Evolutionary conservation across 2,113 vertebrate species (phyloP).

Genomic region (Tachysurus fulvidraco): DNA sequence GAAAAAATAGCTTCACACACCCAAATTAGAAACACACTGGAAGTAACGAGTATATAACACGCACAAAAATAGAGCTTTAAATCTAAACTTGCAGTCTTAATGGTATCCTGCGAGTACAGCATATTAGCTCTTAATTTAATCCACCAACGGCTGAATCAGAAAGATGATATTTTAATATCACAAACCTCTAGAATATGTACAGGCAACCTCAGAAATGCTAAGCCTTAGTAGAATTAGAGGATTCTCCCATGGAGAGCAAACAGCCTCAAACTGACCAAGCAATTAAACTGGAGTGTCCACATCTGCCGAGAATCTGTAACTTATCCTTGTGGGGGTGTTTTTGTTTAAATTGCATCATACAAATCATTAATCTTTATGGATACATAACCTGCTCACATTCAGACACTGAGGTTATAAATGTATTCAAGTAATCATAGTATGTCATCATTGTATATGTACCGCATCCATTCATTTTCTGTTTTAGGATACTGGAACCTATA

Average conservation of each 20-base stretch:
- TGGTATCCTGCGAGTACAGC: constrained; percentile 11
- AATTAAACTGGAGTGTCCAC: constrained; percentile 38
- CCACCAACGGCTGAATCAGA: constrained; percentile 7
- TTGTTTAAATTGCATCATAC: background rate
- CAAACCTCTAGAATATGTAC: constrained; percentile 23
- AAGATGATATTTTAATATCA: constrained; percentile 22
- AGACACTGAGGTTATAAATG: background rate
- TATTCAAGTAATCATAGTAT: background rate
- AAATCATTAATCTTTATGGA: background rate
- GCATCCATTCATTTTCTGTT: too few species aligned
- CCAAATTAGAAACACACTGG: background rate
- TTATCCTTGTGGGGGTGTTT: background rate
- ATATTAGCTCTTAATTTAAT: constrained; percentile 29
- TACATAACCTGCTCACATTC: background rate
- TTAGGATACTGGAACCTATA: too few species aligned
- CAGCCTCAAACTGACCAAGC: background rate
- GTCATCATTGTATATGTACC: background rate
- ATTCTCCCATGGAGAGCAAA: constrained; percentile 11
- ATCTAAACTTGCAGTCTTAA: background rate
- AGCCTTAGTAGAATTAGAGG: background rate
- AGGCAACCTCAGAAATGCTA: constrained; percentile 21
- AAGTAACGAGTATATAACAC: background rate
- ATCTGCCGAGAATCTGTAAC: background rate
- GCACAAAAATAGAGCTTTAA: background rate
- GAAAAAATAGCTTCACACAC: constrained; percentile 1